Conservation (phyloP, 2,113 vertebrate species). For the Takifugu bimaculatus region DNA sequence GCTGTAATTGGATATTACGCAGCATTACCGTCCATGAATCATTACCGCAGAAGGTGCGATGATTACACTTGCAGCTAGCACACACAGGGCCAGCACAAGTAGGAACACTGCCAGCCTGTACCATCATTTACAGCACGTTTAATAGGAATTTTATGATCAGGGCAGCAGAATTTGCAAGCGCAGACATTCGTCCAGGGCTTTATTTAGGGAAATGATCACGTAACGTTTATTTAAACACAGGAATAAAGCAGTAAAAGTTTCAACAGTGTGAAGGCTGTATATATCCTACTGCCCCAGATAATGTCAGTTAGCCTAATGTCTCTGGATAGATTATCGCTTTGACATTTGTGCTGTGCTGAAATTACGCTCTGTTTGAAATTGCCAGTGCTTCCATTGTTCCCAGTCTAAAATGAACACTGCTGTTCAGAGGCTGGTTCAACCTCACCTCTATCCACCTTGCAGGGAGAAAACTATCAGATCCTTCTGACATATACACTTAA, state of each 20-base stretch:
- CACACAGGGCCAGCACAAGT: no score
- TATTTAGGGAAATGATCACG: no score
- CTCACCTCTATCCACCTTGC: constrained; percentile 34
- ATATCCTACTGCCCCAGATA: not conserved
- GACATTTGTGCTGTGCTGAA: not conserved
- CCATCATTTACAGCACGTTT: no score
- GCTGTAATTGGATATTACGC: not conserved
- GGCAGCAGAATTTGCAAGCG: no score
- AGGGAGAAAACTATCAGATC: constrained; percentile 49
- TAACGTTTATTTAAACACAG: not conserved
- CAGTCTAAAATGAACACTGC: constrained; percentile 31
- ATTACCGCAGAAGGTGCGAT: not conserved
- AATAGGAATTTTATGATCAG: no score
- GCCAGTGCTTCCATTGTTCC: constrained; percentile 47
- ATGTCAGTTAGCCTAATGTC: constrained; percentile 1
- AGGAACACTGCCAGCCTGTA: no score
- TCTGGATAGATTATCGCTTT: constrained; percentile 10
- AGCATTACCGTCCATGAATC: not conserved
- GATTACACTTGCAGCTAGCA: no score
- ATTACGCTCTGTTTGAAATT: constrained; percentile 7
- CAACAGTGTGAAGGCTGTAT: not conserved
- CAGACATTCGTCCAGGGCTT: no score
- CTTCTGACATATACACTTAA: constrained; percentile 9
- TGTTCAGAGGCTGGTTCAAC: constrained; percentile 23
- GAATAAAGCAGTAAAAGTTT: not conserved